phyloP scores from a whole-genome alignment of 2,888 invertebrate genomes.

The Flabesymbios commensalis region DNA sequence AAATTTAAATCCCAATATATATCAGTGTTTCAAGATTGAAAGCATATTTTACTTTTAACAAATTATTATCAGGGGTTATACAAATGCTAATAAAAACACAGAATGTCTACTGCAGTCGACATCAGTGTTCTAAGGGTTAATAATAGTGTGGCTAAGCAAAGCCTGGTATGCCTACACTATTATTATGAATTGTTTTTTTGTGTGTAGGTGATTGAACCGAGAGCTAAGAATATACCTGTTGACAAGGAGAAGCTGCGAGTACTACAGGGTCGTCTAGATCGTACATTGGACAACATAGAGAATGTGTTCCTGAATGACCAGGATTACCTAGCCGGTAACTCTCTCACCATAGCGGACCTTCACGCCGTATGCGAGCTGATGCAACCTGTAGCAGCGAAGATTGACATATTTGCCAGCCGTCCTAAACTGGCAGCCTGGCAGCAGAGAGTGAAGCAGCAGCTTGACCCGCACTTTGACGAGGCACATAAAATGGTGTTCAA shows the following conservation, averaged over 20 bases:
- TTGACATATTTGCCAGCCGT: constrained; percentile 42
- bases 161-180: too few species aligned
- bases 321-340: constrained; percentile 45
- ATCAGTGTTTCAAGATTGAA: too few species aligned
- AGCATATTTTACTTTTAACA: too few species aligned
- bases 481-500: constrained; percentile 5
- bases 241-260: constrained; percentile 29
- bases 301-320: constrained; percentile 45
- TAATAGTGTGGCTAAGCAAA: too few species aligned
- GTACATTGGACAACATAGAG: constrained; percentile 36
- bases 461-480: constrained; percentile 27
- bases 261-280: neutral
- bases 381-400: constrained; percentile 50
- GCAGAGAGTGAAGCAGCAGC: constrained; percentile 40
- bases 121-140: too few species aligned
- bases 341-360: constrained; percentile 54
- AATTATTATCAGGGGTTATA: too few species aligned
- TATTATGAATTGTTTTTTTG: too few species aligned
- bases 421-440: constrained; percentile 47
- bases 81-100: too few species aligned
- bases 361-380: constrained; percentile 51
- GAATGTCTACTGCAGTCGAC: too few species aligned
- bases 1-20: too few species aligned
- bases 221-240: constrained; percentile 38
- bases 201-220: constrained; percentile 49